These are phyloP conservation scores for Drosophila rufa DNA, from an alignment of 1,140 invertebrate species.

Conservation along the genomic window DNA sequence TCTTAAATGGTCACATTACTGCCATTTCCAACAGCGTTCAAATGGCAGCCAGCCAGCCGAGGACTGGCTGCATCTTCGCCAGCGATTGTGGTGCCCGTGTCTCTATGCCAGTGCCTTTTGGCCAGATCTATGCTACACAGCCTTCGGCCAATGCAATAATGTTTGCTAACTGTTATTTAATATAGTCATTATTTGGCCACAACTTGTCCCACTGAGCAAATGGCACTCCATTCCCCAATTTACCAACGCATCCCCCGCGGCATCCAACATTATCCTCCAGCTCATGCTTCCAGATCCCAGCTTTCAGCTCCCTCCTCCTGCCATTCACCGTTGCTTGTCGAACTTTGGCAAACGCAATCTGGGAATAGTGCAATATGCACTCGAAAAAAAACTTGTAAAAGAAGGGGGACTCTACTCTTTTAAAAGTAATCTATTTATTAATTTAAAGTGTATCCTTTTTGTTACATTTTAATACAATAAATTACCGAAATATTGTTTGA, in stretches of 20 bases:
- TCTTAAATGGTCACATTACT: constrained; percentile 85
- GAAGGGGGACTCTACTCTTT: too few species aligned
- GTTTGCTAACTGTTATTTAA: constrained; percentile 69
- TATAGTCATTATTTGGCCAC: constrained; percentile 68
- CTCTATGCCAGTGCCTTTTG: constrained; percentile 34
- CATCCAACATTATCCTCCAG: constrained; percentile 3
- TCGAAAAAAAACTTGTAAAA: background rate
- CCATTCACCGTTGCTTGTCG: constrained; percentile 42
- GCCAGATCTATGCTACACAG: constrained; percentile 54
- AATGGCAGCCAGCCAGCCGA: constrained; percentile 63
- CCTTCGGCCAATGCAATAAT: constrained; percentile 57
- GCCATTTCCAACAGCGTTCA: constrained; percentile 81
- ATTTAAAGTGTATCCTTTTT: too few species aligned
- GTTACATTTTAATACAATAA: too few species aligned
- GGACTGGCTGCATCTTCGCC: constrained; percentile 42
- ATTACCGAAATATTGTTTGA: too few species aligned
- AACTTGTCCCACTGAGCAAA: constrained; percentile 59
- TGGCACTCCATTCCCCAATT: constrained; percentile 52
- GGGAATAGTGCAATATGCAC: constrained; percentile 22
- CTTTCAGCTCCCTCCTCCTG: background rate
- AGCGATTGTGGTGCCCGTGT: constrained; percentile 14
- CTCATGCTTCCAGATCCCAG: background rate
- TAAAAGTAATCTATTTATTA: background rate
- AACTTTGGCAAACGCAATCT: constrained; percentile 41
- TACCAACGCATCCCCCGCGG: constrained; percentile 38